Percentiles rank a stretch among this genome's conserved stretches.
phyloP scores from a whole-genome alignment of 1,140 invertebrate species.

The Rhyzopertha dominica region DNA sequence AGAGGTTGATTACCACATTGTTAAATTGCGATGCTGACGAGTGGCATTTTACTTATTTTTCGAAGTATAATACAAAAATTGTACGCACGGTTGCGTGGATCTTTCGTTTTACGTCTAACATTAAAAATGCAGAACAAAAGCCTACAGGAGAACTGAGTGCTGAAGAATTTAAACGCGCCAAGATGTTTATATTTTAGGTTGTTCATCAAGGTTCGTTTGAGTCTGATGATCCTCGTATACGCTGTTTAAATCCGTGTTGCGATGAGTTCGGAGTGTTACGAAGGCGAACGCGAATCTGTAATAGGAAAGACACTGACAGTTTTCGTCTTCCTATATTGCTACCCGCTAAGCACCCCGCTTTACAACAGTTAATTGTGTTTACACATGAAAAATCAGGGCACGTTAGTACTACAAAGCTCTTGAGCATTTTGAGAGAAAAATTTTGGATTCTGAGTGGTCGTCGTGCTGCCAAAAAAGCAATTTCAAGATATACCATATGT shows the following conservation, averaged over 20 bases:
- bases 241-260: neutral
- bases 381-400: conserved; percentile 1
- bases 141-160: no score
- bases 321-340: conserved; percentile 8
- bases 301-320: neutral
- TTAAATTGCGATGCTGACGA: no score
- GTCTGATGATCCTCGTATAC: neutral
- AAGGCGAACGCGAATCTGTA: neutral
- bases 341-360: conserved; percentile 5
- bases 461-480: neutral
- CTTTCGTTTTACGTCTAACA: no score
- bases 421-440: conserved; percentile 4
- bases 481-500: neutral
- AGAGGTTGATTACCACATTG: no score
- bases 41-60: no score
- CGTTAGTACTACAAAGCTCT: neutral
- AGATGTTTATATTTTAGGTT: no score
- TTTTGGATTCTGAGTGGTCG: conserved; percentile 9
- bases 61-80: no score
- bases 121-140: no score
- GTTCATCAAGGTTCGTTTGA: neutral
- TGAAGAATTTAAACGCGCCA: no score
- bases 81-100: no score
- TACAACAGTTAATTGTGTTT: neutral
- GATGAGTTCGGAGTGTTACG: conserved; percentile 9